Conservation (phyloP, 1,140 invertebrate genomes). For the Lucilia cuprina region DNA sequence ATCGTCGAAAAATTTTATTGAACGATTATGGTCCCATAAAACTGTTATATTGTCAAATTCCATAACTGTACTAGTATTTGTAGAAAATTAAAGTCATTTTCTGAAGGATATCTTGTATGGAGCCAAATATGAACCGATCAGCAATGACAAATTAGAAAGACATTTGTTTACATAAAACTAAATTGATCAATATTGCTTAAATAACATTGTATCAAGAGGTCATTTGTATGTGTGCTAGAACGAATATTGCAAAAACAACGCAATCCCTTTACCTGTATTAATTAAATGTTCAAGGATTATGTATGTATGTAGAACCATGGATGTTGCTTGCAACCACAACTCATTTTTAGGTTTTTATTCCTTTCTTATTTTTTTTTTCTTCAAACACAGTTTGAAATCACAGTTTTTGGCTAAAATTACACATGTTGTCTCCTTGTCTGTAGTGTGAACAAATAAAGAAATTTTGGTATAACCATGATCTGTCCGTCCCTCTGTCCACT, state of each 20-base stretch:
- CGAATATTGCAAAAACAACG: background rate
- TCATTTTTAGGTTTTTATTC: background rate
- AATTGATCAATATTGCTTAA: too few relatives aligned
- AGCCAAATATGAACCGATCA: too few relatives aligned
- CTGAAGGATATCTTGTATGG: too few relatives aligned
- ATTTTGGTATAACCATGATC: background rate
- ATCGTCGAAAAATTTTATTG: too few relatives aligned
- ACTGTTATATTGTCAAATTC: too few relatives aligned
- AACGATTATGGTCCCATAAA: too few relatives aligned
- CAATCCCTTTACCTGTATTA: background rate
- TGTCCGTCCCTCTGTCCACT: background rate
- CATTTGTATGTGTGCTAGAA: background rate
- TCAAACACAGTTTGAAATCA: background rate
- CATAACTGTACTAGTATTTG: too few relatives aligned
- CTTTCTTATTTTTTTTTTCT: background rate
- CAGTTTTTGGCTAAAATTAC: slow-evolving; percentile 2
- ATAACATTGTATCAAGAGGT: too few relatives aligned
- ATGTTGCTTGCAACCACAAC: background rate
- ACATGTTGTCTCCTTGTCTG: background rate
- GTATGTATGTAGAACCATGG: too few relatives aligned
- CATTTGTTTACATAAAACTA: too few relatives aligned
- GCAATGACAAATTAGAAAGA: too few relatives aligned
- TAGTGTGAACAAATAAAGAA: background rate
- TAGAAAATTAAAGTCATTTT: too few relatives aligned
- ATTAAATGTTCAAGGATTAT: background rate